Conservation (phyloP, 2,797 vertebrate species). For the Sphenodon punctatus region DNA sequence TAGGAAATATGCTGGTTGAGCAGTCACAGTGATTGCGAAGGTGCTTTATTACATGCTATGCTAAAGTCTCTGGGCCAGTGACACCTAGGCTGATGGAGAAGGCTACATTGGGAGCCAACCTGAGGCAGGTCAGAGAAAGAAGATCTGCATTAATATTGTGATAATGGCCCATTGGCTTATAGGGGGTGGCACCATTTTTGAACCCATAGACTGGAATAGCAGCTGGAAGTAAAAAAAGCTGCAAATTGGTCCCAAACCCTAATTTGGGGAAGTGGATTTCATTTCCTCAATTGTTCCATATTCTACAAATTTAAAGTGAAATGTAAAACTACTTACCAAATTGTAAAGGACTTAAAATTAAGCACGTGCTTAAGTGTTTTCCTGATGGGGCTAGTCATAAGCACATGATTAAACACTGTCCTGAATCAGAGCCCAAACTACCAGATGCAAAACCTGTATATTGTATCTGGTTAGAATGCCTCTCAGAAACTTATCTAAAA, state of each 20-base stretch:
- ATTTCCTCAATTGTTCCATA: neutral
- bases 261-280: neutral
- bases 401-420: constrained; percentile 23
- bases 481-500: constrained; percentile 40
- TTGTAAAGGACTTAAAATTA: too few species aligned
- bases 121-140: neutral
- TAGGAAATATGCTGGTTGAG: neutral
- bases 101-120: neutral
- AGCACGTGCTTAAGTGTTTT: neutral
- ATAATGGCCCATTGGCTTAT: neutral
- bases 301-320: too few species aligned
- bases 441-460: neutral
- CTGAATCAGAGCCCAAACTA: neutral
- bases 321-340: too few species aligned
- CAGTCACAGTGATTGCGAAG: accelerated
- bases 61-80: neutral
- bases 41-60: neutral
- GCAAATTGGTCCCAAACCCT: neutral
- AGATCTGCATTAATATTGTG: neutral
- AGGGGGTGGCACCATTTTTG: neutral
- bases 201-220: neutral
- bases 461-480: constrained; percentile 5
- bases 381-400: neutral
- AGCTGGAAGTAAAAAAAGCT: neutral
- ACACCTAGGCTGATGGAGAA: neutral